Percentiles rank a stretch among this genome's conserved stretches.
These are phyloP conservation scores for Staurois parvus DNA, from an alignment of 2,797 vertebrate species.

Conservation along the genomic window DNA sequence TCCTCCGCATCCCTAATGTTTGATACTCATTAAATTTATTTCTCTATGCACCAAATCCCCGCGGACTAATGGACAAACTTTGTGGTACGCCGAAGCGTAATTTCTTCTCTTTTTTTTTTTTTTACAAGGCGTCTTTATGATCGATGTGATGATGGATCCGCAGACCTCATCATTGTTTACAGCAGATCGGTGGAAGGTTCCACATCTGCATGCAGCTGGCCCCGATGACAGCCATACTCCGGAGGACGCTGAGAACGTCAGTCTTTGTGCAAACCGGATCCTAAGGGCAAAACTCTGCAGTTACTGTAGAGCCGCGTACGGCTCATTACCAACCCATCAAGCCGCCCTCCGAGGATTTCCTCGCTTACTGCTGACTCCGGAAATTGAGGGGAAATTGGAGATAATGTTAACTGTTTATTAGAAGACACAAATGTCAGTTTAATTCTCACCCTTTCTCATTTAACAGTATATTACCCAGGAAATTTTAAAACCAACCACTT, in stretches of 20 bases:
- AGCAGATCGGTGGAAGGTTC: no score
- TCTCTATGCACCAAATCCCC: slow-evolving; percentile 19
- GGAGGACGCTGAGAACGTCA: slow-evolving; percentile 3
- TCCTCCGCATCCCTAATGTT: slow-evolving; percentile 15
- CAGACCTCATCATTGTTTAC: background rate
- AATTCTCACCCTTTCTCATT: no score
- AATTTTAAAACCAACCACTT: no score
- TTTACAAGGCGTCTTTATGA: background rate
- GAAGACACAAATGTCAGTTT: no score
- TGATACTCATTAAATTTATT: slow-evolving; percentile 37
- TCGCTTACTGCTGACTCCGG: slow-evolving; percentile 6
- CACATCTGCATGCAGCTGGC: background rate
- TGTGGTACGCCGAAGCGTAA: background rate
- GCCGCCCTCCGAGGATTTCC: slow-evolving; percentile 11
- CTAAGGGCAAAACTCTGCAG: slow-evolving; percentile 31
- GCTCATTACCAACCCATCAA: slow-evolving; percentile 13
- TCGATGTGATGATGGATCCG: background rate
- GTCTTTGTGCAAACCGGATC: slow-evolving; percentile 31
- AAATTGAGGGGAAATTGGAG: background rate
- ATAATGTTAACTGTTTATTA: background rate
- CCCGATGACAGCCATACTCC: slow-evolving; percentile 20
- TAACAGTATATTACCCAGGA: no score
- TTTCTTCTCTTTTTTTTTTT: background rate
- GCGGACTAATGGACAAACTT: slow-evolving; percentile 29
- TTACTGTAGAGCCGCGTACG: slow-evolving; percentile 10